Percentiles rank a stretch among this genome's conserved stretches.
Conservation (phyloP, 2,888 invertebrate genomes). For the Herminia tarsipennalis region DNA sequence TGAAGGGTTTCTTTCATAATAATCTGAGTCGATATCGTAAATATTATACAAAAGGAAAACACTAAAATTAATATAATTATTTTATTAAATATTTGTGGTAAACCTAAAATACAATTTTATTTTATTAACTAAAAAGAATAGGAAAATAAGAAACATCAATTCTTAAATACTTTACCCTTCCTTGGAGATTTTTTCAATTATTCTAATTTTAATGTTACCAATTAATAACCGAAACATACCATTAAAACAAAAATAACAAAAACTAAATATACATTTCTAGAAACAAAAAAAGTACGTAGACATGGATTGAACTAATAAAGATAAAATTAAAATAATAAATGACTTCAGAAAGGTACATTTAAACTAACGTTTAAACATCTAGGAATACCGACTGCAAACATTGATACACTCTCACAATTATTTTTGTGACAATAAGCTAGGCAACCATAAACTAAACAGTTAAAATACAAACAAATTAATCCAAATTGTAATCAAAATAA, state of each 20-base stretch:
- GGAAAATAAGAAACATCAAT: constrained; percentile 29
- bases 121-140: constrained; percentile 33
- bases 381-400: too few relatives aligned
- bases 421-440: neutral
- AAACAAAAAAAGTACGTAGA: constrained; percentile 28
- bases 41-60: neutral
- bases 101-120: constrained; percentile 33
- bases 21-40: neutral
- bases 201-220: constrained; percentile 31
- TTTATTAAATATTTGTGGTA: constrained; percentile 44
- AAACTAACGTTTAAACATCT: constrained; percentile 31
- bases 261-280: constrained; percentile 31
- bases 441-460: too few relatives aligned
- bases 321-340: constrained; percentile 24
- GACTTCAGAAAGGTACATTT: constrained; percentile 32
- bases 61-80: constrained; percentile 9
- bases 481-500: too few relatives aligned
- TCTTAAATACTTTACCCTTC: constrained; percentile 33
- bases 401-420: constrained; percentile 2
- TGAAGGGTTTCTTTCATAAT: too few relatives aligned
- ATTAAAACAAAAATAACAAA: constrained; percentile 39
- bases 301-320: constrained; percentile 34
- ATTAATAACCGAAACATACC: constrained; percentile 25
- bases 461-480: too few relatives aligned
- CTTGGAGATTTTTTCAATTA: constrained; percentile 24